Conservation (phyloP, 2,797 vertebrate species). For the Melanotaenia maccullochi region DNA sequence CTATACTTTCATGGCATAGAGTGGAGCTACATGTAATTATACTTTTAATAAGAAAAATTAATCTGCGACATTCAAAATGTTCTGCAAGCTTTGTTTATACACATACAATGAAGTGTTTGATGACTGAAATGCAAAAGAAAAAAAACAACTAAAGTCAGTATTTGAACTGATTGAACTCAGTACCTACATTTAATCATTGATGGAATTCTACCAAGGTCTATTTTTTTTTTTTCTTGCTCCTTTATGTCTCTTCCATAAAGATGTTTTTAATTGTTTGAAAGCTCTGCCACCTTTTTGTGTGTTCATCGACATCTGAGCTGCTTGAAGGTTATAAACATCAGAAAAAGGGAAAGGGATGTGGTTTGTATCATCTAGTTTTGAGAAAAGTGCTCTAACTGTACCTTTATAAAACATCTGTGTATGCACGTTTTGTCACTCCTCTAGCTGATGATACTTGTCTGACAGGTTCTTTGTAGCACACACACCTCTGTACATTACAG, state of each 20-base stretch:
- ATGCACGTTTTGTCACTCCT: conserved; percentile 38
- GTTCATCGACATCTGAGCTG: conserved; percentile 30
- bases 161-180: not conserved
- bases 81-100: too few species aligned
- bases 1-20: too few species aligned
- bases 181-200: not conserved
- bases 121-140: too few species aligned
- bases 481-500: conserved; percentile 27
- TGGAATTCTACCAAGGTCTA: not conserved
- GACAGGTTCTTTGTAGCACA: conserved; percentile 60
- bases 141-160: too few species aligned
- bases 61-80: not conserved
- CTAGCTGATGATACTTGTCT: conserved; percentile 48
- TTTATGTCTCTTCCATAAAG: not conserved
- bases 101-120: too few species aligned
- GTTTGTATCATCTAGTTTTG: conserved; percentile 53
- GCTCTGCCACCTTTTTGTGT: not conserved
- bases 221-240: too few species aligned
- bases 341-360: conserved; percentile 69
- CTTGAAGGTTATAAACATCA: conserved; percentile 13
- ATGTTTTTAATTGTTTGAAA: not conserved
- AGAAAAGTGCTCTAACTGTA: conserved; percentile 34
- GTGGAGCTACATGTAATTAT: not conserved
- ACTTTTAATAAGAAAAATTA: not conserved
- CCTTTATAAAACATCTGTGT: conserved; percentile 33